Evolutionary conservation across 2,113 vertebrate genomes (phyloP), one percentile per base, ranked within the genome.

Genomic region (Carlito syrichta): DNA sequence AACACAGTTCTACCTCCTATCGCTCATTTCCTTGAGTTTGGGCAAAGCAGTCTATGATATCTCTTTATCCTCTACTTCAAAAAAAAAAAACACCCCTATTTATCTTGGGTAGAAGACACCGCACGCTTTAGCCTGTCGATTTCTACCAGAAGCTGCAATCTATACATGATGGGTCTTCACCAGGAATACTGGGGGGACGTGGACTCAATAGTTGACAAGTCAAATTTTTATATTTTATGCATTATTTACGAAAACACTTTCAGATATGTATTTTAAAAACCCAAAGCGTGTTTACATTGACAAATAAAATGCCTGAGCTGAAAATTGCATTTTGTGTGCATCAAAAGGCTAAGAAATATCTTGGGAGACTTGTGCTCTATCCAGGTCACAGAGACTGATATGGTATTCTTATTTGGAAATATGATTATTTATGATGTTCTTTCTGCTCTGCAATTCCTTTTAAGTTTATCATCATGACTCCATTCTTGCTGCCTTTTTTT

Each of bases 361-460:
- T 52, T 0, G 1, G 19, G 89, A 97, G 77, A 60, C 52, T 54
- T n/a, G n/a, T 66, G 76, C 84, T 93, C 69, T 94, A 81, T 94
- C 95, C 97, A 90, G 96, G 91, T 96, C 95, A 86, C 87, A 60
- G 96, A 92, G 91, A 96, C 76, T 32, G 93, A 96, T 94, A 82
- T 3, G 66, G 56, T 86, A 82, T 94, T 89, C 97, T 95, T 86
- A 62, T 96, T 98, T 95, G 92, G 96, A 97, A 96, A 93, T 85
- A 48, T 92, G 48, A 97, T 96, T 95, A 88, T 97, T 90, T 97
- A 82, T 94, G 95, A 96, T 82, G 77, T 63, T 96, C 91, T 97
- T 98, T 97, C 86, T 88, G 87, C 96, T 95, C 92, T 76, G 48
- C 43, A 22, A 95, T 94, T 96, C 68, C 85, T 96, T 98, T 98